Conservation (phyloP, 2,797 vertebrate genomes). For the Todus mexicanus region DNA sequence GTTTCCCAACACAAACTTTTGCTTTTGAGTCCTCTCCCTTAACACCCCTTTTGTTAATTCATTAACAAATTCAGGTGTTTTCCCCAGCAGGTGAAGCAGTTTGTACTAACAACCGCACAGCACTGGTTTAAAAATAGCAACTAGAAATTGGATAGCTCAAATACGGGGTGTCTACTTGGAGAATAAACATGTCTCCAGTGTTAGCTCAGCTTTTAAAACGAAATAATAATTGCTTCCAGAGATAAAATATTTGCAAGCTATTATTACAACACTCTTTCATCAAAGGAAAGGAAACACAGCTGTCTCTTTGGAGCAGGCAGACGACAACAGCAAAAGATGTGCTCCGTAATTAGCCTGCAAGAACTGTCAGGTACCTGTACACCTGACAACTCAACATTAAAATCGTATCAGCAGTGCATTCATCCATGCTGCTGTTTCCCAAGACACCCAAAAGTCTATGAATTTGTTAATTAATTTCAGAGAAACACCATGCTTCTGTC, state of each 20-base stretch:
- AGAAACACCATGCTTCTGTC: not conserved
- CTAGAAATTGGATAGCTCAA: not conserved
- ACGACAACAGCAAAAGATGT: not conserved
- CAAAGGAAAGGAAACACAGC: not conserved
- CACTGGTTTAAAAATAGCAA: not conserved
- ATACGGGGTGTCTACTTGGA: not conserved
- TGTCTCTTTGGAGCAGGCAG: not conserved
- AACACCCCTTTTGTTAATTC: not conserved
- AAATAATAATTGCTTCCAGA: constrained; percentile 44
- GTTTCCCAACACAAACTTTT: not conserved
- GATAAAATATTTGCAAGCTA: constrained; percentile 41
- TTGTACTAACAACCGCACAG: not conserved
- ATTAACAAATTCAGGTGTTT: not conserved
- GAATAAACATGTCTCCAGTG: not conserved
- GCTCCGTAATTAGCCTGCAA: not conserved
- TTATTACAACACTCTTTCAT: constrained; percentile 21
- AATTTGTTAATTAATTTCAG: constrained; percentile 14
- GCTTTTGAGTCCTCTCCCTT: not conserved
- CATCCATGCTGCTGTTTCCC: not conserved
- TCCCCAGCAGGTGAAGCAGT: not conserved
- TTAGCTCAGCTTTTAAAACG: constrained; percentile 52
- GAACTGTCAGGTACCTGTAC: not conserved
- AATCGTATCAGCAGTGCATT: not conserved
- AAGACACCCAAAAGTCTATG: not conserved
- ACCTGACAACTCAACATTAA: not conserved